These are phyloP conservation scores for Martes martes DNA, from an alignment of 2,113 vertebrate species.

Conservation along the genomic window DNA sequence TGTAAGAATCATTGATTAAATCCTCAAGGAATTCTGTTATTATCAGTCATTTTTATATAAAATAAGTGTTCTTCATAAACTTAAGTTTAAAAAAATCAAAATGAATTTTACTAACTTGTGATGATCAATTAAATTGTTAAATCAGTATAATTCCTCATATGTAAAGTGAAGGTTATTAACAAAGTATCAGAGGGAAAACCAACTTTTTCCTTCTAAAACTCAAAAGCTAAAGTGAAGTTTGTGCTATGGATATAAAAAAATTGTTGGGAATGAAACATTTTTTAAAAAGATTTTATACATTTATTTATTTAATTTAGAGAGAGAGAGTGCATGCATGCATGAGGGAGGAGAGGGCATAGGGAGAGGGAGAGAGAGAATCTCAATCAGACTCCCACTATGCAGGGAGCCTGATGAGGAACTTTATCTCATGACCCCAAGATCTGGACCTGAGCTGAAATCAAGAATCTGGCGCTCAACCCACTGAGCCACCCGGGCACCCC, in stretches of 20 bases:
- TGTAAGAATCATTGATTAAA: neutral
- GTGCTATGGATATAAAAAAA: neutral
- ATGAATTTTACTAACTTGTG: neutral
- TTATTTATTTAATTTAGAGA: neutral
- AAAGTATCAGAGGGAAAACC: neutral
- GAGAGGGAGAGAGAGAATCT: neutral
- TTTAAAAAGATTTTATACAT: neutral
- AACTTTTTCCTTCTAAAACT: neutral
- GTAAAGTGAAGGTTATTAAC: neutral
- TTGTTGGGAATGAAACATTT: neutral
- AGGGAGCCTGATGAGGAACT: neutral
- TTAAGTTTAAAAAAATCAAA: neutral
- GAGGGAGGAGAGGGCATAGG: neutral
- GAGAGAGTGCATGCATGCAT: fast-evolving
- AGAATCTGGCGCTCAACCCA: neutral
- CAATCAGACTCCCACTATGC: neutral
- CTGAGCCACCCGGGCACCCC: neutral
- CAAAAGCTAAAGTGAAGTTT: neutral
- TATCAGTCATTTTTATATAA: neutral
- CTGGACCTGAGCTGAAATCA: neutral
- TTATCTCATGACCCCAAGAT: neutral
- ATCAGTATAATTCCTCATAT: neutral
- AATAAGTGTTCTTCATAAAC: neutral
- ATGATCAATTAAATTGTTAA: neutral
- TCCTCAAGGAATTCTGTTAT: neutral